A percentile compares a stretch with the other conserved stretches of the same genome.
These are phyloP conservation scores for Balaenoptera acutorostrata DNA, from an alignment of 2,113 vertebrate genomes.

Conservation along the genomic window DNA sequence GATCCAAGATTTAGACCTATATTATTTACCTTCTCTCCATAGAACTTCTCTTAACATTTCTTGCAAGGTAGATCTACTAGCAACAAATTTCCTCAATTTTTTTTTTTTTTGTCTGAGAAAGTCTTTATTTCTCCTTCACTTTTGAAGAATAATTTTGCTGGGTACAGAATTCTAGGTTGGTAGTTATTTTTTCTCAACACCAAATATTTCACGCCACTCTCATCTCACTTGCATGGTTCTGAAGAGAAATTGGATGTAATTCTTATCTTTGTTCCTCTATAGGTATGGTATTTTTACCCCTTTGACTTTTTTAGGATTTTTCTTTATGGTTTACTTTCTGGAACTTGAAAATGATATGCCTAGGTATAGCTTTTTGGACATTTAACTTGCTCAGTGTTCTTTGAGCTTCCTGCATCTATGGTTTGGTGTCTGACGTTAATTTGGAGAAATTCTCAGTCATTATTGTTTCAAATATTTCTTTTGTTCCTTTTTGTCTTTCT, in stretches of 20 bases:
- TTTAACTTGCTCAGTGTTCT: not conserved
- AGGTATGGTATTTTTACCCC: not conserved
- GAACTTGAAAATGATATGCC: not conserved
- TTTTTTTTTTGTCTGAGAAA: not conserved
- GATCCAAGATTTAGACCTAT: not conserved
- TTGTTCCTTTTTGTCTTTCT: not conserved
- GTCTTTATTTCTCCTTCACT: not conserved
- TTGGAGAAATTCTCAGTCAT: not conserved
- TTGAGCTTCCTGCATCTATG: not conserved
- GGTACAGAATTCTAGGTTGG: not conserved
- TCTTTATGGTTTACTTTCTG: not conserved
- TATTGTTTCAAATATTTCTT: not conserved
- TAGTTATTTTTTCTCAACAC: not conserved
- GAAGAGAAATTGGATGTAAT: not conserved
- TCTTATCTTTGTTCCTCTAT: not conserved
- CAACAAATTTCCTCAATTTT: not conserved
- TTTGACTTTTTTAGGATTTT: not conserved
- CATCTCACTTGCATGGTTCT: not conserved
- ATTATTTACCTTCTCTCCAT: not conserved
- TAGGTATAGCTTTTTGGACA: not conserved
- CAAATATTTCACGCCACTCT: not conserved
- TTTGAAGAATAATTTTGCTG: not conserved
- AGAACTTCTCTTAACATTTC: not conserved
- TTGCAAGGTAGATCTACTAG: not conserved
- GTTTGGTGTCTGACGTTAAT: not conserved